A percentile compares a stretch with the other conserved stretches of the same genome.
These are phyloP conservation scores for Chionoecetes opilio DNA, from an alignment of 1,140 invertebrate genomes.

Conservation along the genomic window DNA sequence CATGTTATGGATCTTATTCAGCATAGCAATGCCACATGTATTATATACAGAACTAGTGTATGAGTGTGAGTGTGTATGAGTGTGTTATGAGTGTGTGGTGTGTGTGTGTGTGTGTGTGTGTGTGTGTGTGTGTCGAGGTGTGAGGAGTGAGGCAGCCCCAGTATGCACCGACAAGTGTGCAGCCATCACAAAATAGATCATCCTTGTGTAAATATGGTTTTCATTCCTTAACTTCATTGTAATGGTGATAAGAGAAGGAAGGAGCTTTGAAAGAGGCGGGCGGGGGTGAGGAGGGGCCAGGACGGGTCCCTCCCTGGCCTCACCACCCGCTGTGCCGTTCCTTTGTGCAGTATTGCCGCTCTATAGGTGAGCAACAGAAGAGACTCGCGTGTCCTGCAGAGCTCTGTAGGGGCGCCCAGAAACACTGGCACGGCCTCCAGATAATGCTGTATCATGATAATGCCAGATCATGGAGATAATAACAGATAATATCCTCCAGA, in stretches of 20 bases:
- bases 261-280: not conserved
- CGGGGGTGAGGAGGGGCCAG: not conserved
- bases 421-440: not conserved
- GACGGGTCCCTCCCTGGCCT: too few species aligned
- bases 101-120: not conserved
- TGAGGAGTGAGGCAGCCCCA: not conserved
- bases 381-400: not conserved
- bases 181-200: not conserved
- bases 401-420: not conserved
- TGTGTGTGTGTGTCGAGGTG: not conserved
- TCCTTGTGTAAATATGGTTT: slow-evolving; percentile 19
- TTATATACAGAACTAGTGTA: not conserved
- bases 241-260: not conserved
- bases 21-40: not conserved
- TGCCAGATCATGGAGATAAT: too few species aligned
- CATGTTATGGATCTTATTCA: too few species aligned
- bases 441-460: not conserved
- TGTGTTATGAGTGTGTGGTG: not conserved
- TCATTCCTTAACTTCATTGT: slow-evolving; percentile 1
- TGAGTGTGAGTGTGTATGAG: not conserved
- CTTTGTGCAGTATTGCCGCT: not conserved
- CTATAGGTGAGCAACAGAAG: not conserved
- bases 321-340: not conserved
- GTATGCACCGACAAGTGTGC: not conserved
- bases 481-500: too few species aligned